Evolutionary conservation across 2,797 vertebrate genomes (phyloP).

Genomic region (Accipiter badius): DNA sequence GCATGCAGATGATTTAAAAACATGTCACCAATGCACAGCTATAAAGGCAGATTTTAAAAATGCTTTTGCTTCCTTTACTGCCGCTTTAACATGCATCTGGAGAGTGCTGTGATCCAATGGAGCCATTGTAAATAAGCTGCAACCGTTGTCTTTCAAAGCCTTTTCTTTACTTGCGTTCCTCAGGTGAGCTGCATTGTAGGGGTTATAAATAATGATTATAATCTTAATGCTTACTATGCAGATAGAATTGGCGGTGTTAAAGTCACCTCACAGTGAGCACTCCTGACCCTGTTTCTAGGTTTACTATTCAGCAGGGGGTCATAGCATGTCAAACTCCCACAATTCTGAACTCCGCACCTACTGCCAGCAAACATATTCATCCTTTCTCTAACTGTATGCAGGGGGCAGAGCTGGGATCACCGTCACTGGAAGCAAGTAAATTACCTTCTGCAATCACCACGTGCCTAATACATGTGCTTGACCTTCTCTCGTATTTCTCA

Average conservation of each 20-base stretch:
- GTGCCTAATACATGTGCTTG: rapidly evolving
- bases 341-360: not conserved
- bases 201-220: not conserved
- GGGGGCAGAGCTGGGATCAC: not conserved
- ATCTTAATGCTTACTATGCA: not conserved
- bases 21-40: not conserved
- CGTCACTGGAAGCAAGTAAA: not conserved
- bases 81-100: constrained; percentile 8
- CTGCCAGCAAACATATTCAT: not conserved
- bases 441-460: not conserved
- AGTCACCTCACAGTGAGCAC: not conserved
- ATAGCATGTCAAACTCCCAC: not conserved
- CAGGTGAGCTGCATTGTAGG: not conserved
- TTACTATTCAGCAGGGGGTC: not conserved
- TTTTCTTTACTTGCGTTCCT: not conserved
- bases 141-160: not conserved
- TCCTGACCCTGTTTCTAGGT: not conserved
- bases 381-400: not conserved
- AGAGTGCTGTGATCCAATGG: not conserved
- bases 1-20: constrained; percentile 52
- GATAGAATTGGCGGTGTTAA: not conserved
- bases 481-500: not conserved
- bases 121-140: constrained; percentile 29
- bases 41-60: constrained; percentile 43
- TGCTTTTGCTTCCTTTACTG: constrained; percentile 39